Conservation (phyloP, 1,140 invertebrate species). For the Neoseiulus cucumeris region DNA sequence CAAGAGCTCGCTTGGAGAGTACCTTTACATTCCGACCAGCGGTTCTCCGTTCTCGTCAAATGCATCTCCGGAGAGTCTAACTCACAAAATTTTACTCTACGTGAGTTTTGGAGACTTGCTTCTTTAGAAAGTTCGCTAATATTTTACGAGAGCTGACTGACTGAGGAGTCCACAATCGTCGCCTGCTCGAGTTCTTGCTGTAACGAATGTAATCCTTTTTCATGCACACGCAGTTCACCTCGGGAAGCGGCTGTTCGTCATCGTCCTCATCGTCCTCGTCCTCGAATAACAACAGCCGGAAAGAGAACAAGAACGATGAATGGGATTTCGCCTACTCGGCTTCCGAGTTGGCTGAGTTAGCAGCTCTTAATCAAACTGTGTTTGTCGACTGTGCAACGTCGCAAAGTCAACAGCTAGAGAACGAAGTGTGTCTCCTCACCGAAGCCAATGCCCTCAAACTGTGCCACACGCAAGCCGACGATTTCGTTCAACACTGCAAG, state of each 20-base stretch:
- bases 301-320: slow-evolving; percentile 13
- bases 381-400: slow-evolving; percentile 21
- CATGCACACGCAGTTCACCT: not conserved
- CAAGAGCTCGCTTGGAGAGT: slow-evolving; percentile 20
- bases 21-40: slow-evolving; percentile 22
- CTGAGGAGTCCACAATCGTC: too few species aligned
- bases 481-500: slow-evolving; percentile 36
- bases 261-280: not conserved
- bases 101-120: too few species aligned
- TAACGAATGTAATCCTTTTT: not conserved
- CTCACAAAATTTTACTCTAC: slow-evolving; percentile 27
- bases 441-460: slow-evolving; percentile 29
- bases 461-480: slow-evolving; percentile 27
- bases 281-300: slow-evolving; percentile 3
- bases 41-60: slow-evolving; percentile 6
- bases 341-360: slow-evolving; percentile 25
- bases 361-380: slow-evolving; percentile 22
- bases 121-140: too few species aligned
- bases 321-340: slow-evolving; percentile 10
- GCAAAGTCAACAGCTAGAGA: not conserved
- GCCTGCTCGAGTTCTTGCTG: not conserved
- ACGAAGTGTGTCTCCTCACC: slow-evolving; percentile 30
- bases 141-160: too few species aligned
- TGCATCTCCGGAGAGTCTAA: slow-evolving; percentile 25
- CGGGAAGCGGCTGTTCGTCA: not conserved